Evolutionary conservation across 1,140 invertebrate genomes (phyloP).

Genomic region (Trissolcus basalis): DNA sequence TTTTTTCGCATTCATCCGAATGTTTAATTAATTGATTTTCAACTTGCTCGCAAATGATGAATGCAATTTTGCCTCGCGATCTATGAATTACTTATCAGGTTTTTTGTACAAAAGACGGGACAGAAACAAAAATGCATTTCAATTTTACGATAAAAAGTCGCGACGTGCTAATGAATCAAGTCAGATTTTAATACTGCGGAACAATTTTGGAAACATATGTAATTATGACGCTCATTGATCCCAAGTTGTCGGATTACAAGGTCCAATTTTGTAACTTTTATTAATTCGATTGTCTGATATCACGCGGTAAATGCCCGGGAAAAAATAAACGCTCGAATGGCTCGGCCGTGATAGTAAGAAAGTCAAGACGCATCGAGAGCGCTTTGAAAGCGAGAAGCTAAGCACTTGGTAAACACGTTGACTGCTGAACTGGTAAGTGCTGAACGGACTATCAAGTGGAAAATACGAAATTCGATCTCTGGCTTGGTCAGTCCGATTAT

Average conservation of each 20-base stretch:
- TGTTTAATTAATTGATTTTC: conserved; percentile 35
- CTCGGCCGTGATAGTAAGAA: conserved; percentile 36
- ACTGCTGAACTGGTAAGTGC: conserved; percentile 56
- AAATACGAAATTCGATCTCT: conserved; percentile 55
- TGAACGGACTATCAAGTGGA: conserved; percentile 56
- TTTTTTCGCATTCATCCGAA: conserved; percentile 33
- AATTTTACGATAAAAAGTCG: too few species aligned
- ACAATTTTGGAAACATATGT: too few species aligned
- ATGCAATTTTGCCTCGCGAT: conserved; percentile 10
- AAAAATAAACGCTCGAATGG: conserved; percentile 42
- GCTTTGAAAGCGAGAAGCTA: conserved; percentile 48
- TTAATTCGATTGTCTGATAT: conserved; percentile 41
- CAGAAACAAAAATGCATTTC: too few species aligned
- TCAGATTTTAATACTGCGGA: too few species aligned
- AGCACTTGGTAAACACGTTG: conserved; percentile 56
- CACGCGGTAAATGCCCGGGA: conserved; percentile 20
- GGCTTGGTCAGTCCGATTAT: conserved; percentile 45
- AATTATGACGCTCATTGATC: too few species aligned
- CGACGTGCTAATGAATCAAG: too few species aligned
- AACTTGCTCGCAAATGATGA: background rate
- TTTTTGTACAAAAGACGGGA: too few species aligned
- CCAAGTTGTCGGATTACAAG: too few species aligned
- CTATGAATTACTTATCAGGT: conserved; percentile 3
- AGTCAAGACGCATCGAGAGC: conserved; percentile 54
- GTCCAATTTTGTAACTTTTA: conserved; percentile 10